Evolutionary conservation across 2,888 invertebrate species (phyloP).

Genomic region (Oscheius sp.): DNA sequence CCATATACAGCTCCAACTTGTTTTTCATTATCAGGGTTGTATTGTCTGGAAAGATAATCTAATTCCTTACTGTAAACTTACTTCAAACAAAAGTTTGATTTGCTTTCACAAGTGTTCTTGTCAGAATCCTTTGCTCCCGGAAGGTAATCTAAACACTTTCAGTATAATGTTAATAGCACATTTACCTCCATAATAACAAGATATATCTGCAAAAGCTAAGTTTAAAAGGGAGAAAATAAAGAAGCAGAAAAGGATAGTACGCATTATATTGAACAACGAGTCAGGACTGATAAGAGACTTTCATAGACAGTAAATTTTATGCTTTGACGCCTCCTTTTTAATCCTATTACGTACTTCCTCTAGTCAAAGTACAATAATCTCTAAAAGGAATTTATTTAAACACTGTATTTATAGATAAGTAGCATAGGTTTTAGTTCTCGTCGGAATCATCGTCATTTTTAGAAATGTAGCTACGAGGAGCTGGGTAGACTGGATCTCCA

Average conservation of each 20-base stretch:
- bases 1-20: not conserved
- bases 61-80: not conserved
- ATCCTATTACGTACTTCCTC: too few species aligned
- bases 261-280: not conserved
- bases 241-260: not conserved
- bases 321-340: too few species aligned
- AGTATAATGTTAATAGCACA: not conserved
- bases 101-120: not conserved
- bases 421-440: not conserved
- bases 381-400: too few species aligned
- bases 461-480: not conserved
- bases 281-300: too few species aligned
- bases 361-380: too few species aligned
- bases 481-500: conserved; percentile 16
- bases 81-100: not conserved
- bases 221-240: not conserved
- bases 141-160: not conserved
- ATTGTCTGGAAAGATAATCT: not conserved
- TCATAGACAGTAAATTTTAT: too few species aligned
- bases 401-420: too few species aligned
- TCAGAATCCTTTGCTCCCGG: not conserved
- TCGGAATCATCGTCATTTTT: not conserved
- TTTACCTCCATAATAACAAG: not conserved
- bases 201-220: not conserved
- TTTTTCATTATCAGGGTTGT: not conserved